These are phyloP conservation scores for Allolobophora icterica DNA, from an alignment of 2,888 invertebrate genomes.

Conservation along the genomic window DNA sequence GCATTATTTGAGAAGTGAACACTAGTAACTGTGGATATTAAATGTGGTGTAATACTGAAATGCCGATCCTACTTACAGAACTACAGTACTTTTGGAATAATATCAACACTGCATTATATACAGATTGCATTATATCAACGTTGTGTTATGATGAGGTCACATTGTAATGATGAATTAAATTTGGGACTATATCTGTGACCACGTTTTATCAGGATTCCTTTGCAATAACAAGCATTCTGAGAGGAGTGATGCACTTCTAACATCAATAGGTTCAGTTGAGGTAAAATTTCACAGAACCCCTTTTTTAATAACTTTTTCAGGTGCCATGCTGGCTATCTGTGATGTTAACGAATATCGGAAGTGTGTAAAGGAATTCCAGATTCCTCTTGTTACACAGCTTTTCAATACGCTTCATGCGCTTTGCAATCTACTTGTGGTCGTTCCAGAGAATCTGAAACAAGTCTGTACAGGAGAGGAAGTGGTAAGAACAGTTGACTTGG, in stretches of 20 bases:
- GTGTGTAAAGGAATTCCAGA: slow-evolving; percentile 80
- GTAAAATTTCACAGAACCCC: not conserved
- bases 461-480: slow-evolving; percentile 92
- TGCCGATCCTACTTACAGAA: no score
- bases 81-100: no score
- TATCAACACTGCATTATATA: no score
- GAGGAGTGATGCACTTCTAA: not conserved
- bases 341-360: slow-evolving; percentile 96
- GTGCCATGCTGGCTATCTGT: slow-evolving; percentile 96
- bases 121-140: no score
- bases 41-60: no score
- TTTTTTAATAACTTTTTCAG: slow-evolving; percentile 65
- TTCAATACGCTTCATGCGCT: slow-evolving; percentile 94
- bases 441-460: slow-evolving; percentile 93
- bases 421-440: slow-evolving; percentile 87
- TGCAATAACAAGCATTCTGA: not conserved
- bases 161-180: no score
- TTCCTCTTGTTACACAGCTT: slow-evolving; percentile 81
- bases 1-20: no score
- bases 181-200: no score
- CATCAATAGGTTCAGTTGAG: not conserved
- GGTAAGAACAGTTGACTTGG: slow-evolving; percentile 70
- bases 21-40: no score
- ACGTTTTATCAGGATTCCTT: no score
- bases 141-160: no score